Base-by-base conservation (phyloP, 2,113 vertebrate genomes). In the Barbus barbus region DNA sequence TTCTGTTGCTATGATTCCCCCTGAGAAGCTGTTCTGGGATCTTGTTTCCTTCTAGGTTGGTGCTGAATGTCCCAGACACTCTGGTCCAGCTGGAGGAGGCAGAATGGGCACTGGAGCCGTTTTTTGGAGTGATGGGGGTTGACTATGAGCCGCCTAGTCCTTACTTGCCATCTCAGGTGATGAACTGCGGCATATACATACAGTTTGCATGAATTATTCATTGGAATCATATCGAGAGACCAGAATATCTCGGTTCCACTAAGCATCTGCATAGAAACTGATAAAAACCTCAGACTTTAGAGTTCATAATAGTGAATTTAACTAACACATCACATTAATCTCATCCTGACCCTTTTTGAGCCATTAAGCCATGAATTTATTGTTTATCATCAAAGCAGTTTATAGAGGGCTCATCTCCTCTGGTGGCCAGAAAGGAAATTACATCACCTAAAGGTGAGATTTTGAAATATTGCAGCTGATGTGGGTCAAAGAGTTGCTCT, bases 21-120 rank as follows among this genome's bases (percentile, higher is more conserved):
- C 36, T 72, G 36, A 48, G n/a, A 67, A 36, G 12, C 36, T 67
- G 36, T 58, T 53, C 22, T 78, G 46, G 28, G n/a, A 14, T 78
- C 22, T 14, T 60, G 33, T 63, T 84, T 61, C 11, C 56, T 9
- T 78, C 22, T 89, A 96, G 94, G 85, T 86, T 91, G 26, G 87
- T 71, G 5, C 74, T 94, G 82, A 90, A 93, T 46, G 84, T 96
- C n/a, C 94, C 94, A 9, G 91, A 93, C 76, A 74, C 41, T 58
- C 86, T 96, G 84, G 65, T 79, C 44, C 84, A 92, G 81, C 93
- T 96, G 94, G 90, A 94, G 81, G 85, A 83, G 60, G 84, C 92
- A 11, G 95, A 95, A 82, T 91, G 93, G 82, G 95, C 95, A 6
- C 94, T 93, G 38, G 94, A 96, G 76, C 95, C 95, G 0, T 97